A percentile compares a stretch with the other conserved stretches of the same genome.
Conservation (phyloP, 2,797 vertebrate genomes). For the Sarcophilus harrisii region DNA sequence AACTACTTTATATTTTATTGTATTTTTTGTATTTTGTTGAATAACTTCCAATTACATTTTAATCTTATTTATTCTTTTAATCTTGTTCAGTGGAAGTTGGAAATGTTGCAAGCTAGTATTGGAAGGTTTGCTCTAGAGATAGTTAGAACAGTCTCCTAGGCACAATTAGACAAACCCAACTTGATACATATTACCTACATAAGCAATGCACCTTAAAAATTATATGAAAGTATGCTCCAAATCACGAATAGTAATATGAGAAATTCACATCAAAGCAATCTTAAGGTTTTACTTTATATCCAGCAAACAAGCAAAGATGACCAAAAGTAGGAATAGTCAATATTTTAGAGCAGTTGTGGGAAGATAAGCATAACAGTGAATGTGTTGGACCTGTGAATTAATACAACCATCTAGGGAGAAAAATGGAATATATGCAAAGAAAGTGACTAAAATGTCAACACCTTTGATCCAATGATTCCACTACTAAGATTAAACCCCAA, state of each 20-base stretch:
- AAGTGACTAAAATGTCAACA: background rate
- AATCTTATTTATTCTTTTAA: background rate
- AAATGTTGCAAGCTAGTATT: background rate
- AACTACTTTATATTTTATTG: background rate
- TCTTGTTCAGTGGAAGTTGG: background rate
- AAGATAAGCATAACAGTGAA: background rate
- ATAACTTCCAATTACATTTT: background rate
- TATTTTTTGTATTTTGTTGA: background rate
- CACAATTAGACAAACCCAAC: background rate
- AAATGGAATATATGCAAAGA: background rate
- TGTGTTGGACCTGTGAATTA: background rate
- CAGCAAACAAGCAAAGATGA: background rate
- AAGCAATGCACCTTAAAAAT: background rate
- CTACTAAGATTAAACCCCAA: background rate
- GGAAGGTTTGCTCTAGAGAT: background rate
- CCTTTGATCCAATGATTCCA: background rate
- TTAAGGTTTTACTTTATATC: background rate
- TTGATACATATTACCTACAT: background rate
- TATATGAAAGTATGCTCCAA: background rate
- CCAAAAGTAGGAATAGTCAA: background rate
- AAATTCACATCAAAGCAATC: background rate
- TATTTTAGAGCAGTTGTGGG: background rate
- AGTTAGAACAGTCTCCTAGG: background rate
- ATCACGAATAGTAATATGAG: background rate
- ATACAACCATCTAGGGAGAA: background rate